phyloP scores from a whole-genome alignment of 2,888 invertebrate genomes.

The Diarsia dahlii region DNA sequence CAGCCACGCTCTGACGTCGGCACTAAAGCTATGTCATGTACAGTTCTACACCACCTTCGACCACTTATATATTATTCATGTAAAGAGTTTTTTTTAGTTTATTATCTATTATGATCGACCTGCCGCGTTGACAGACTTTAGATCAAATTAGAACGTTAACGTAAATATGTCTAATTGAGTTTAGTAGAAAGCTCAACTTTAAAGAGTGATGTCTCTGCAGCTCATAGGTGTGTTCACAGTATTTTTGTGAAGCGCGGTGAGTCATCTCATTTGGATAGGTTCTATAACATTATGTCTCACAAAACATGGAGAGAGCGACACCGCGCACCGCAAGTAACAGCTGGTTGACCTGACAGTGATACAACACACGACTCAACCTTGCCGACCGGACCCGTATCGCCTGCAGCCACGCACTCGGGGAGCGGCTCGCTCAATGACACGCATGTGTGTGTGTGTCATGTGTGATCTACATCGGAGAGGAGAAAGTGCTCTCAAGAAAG shows the following conservation, averaged over 20 bases:
- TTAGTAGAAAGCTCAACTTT: neutral
- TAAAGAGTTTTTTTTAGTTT: neutral
- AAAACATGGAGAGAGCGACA: neutral
- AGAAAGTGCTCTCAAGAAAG: conserved; percentile 67
- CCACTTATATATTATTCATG: neutral
- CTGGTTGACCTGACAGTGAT: neutral
- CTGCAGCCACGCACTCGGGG: neutral
- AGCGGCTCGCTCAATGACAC: neutral
- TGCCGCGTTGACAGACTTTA: neutral
- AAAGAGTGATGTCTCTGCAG: neutral
- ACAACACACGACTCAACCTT: conserved; percentile 30
- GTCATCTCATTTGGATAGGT: neutral
- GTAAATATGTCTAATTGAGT: neutral
- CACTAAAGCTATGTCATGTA: neutral
- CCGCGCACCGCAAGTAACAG: neutral
- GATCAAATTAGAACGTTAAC: neutral
- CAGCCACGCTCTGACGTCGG: neutral
- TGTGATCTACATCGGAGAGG: conserved; percentile 52
- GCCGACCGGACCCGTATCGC: conserved; percentile 23
- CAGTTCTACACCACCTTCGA: neutral
- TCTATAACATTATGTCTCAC: neutral
- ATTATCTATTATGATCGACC: neutral
- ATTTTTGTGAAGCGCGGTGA: neutral
- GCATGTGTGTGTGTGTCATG: conserved; percentile 10
- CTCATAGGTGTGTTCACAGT: neutral